Base-by-base conservation (phyloP, 2,797 vertebrate genomes). In the Spinibarbus caldwelli region DNA sequence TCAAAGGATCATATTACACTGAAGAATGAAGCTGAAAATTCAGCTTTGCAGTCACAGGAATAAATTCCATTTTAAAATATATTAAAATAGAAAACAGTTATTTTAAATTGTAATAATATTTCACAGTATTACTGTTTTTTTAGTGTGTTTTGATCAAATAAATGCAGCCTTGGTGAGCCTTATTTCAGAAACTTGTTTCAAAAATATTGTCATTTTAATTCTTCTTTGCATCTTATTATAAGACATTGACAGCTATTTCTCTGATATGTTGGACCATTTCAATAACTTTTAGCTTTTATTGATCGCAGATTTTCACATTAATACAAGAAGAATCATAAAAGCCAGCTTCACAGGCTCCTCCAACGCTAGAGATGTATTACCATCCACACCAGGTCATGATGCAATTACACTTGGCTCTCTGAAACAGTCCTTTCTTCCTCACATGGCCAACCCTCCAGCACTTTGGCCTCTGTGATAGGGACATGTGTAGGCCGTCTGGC, bases 401-500 rank as follows among this genome's bases (percentile, higher is more conserved):
- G 85, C 88, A 89, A 84, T 87, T 88, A 88, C 38, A 78, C 83
- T 85, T 85, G 78, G 85, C 67, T 83, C 43, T 79, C 68, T 85
- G 73, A 85, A 88, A 86, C 82, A 67, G 38, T 59, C 49, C 29
- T 76, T 76, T 83, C 79, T 76, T 78, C 57, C 80, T 87, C 85
- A 68, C 83, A 80, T 85, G 87, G 86, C 71, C 71, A 84, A 76
- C 54, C 77, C 80, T 84, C 67, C 77, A 73, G 64, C 66, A 52
- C 77, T 88, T 78, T 85, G 83, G 67, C 84, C 77, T 68, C 43
- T 88, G 85, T 64, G 80, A 85, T 80, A 70, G 80, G 70, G 85
- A 86, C 87, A 89, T 86, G 88, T 86, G 87, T 86, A 88, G 87
- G 79, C 64, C 81, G 70, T 73, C 70, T 89, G 88, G 87, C 88